These are phyloP conservation scores for Rhea americana DNA, from an alignment of 2,113 vertebrate genomes.

Conservation along the genomic window DNA sequence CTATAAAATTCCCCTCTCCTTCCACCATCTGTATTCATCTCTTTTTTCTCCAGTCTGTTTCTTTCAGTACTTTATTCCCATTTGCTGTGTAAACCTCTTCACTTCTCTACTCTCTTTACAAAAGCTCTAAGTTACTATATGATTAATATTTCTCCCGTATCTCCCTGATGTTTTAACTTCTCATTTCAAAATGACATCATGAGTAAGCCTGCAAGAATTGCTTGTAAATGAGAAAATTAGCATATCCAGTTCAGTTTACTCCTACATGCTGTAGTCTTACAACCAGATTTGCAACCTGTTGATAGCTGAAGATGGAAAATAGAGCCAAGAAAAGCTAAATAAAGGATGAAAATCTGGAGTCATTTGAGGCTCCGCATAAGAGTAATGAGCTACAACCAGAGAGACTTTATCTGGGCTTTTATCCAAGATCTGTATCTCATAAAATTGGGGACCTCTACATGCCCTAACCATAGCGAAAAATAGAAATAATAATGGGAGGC, in stretches of 20 bases:
- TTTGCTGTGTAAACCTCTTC: not conserved
- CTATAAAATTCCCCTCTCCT: not conserved
- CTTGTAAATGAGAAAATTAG: not conserved
- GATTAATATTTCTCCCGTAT: not conserved
- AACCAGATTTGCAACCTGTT: not conserved
- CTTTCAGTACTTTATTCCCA: not conserved
- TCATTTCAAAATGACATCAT: not conserved
- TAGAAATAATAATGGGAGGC: not conserved
- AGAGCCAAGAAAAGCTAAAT: not conserved
- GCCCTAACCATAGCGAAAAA: not conserved
- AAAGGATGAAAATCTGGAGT: not conserved
- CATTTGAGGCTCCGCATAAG: not conserved
- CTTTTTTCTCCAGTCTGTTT: not conserved
- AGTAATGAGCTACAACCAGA: not conserved
- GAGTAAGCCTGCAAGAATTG: not conserved
- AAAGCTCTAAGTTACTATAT: not conserved
- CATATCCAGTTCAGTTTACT: not conserved
- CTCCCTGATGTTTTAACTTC: not conserved
- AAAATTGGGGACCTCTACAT: not conserved
- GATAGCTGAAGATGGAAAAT: not conserved
- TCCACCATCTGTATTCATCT: not conserved
- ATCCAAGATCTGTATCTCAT: not conserved
- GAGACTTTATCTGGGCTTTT: not conserved
- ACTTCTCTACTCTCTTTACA: not conserved
- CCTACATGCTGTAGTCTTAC: not conserved